A percentile compares a stretch with the other conserved stretches of the same genome.
phyloP scores from a whole-genome alignment of 2,888 invertebrate species.

The Taenaris catops region DNA sequence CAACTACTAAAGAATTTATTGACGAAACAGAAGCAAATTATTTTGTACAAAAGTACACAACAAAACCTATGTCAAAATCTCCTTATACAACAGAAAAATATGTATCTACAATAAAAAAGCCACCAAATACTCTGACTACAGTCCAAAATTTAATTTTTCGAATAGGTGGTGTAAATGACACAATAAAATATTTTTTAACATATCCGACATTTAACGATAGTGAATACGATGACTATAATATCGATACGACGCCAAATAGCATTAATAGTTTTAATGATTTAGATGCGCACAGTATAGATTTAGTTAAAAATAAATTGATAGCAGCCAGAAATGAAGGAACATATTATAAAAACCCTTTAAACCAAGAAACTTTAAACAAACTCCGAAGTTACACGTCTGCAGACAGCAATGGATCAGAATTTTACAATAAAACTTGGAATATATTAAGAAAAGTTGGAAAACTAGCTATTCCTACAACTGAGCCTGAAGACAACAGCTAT shows the following conservation, averaged over 20 bases:
- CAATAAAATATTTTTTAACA: not conserved
- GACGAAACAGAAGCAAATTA: conserved; percentile 9
- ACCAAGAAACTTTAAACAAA: not conserved
- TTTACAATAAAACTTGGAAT: conserved; percentile 1
- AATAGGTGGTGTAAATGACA: not conserved
- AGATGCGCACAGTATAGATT: conserved; percentile 25
- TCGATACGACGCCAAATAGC: conserved; percentile 14
- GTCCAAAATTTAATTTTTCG: conserved; percentile 3
- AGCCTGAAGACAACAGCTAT: conserved; percentile 6
- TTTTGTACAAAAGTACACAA: conserved; percentile 1
- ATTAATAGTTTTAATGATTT: conserved; percentile 18
- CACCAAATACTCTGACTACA: conserved; percentile 5
- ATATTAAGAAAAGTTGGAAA: conserved; percentile 16
- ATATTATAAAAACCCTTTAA: not conserved
- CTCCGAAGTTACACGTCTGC: no score
- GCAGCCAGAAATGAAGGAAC: conserved; percentile 1
- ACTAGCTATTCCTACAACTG: conserved; percentile 3
- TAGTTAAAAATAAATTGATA: conserved; percentile 28
- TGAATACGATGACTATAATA: conserved; percentile 8
- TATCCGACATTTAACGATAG: conserved; percentile 1
- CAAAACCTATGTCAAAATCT: conserved; percentile 6
- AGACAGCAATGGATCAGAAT: not conserved
- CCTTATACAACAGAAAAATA: no score
- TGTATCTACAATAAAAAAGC: conserved; percentile 1
- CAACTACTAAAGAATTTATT: conserved; percentile 5